Percentiles rank a stretch among this genome's conserved stretches.
Evolutionary conservation across 2,113 vertebrate species (phyloP).

Genomic region (Bostrychus sinensis): DNA sequence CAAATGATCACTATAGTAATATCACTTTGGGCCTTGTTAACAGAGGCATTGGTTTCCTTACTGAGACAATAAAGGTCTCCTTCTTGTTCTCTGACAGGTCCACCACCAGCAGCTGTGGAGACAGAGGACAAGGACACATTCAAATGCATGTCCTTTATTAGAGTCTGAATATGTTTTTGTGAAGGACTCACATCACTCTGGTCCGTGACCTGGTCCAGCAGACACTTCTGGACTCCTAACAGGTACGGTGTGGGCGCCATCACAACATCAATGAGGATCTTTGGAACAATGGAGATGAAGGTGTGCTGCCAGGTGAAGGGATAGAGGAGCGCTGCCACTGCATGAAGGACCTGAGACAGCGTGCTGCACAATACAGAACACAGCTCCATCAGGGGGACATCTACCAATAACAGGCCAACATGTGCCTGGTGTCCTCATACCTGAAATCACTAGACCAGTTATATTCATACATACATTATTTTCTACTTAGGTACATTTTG

Average conservation of each 20-base stretch:
- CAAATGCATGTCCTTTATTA: neutral
- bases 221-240: conserved; percentile 88
- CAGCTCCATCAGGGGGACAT: too few species aligned
- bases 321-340: conserved; percentile 90
- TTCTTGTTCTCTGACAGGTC: conserved; percentile 83
- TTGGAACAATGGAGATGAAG: conserved; percentile 92
- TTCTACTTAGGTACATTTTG: too few species aligned
- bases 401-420: too few species aligned
- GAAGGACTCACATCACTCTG: conserved; percentile 80
- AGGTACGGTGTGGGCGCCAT: conserved; percentile 96
- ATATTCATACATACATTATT: too few species aligned
- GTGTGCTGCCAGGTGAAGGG: conserved; percentile 98
- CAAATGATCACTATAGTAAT: neutral
- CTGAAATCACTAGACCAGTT: too few species aligned
- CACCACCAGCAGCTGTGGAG: conserved; percentile 85
- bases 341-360: conserved; percentile 92
- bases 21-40: neutral
- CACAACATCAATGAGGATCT: conserved; percentile 90
- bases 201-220: conserved; percentile 81
- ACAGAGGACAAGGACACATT: neutral
- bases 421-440: too few species aligned
- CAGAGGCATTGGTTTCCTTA: conserved; percentile 65
- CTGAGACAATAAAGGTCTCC: conserved; percentile 80
- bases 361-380: conserved; percentile 78
- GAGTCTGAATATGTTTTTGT: neutral